Evolutionary conservation across 2,797 vertebrate species (phyloP).

Genomic region (Protonibea diacanthus): DNA sequence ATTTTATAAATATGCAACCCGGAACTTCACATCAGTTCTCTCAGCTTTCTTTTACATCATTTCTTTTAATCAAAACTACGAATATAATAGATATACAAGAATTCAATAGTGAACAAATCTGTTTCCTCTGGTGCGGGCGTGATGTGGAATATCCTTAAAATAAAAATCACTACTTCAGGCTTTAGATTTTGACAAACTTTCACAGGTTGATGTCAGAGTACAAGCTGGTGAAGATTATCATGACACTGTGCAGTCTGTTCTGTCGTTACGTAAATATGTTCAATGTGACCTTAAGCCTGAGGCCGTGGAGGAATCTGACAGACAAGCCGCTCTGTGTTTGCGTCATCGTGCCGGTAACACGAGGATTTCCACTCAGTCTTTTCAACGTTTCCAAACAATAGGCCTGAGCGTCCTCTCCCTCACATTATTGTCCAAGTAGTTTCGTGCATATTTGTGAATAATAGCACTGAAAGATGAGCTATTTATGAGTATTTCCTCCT

Average conservation of each 20-base stretch:
- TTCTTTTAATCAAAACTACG: not conserved
- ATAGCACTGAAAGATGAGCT: constrained; percentile 8
- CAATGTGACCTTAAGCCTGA: not conserved
- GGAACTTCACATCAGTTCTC: not conserved
- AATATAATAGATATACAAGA: not conserved
- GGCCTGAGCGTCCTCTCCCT: not conserved
- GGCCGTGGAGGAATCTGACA: not conserved
- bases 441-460: not conserved
- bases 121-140: not conserved
- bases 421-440: not conserved
- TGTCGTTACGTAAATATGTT: not conserved
- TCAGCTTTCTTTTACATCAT: not conserved
- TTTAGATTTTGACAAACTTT: not conserved
- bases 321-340: not conserved
- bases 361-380: constrained; percentile 16
- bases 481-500: constrained; percentile 40
- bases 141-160: not conserved
- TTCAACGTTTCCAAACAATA: constrained; percentile 8
- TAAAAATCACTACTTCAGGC: no score
- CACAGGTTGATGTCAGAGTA: no score
- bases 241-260: not conserved
- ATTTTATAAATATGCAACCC: not conserved
- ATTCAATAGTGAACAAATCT: not conserved
- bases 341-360: not conserved
- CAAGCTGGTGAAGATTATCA: not conserved